Evolutionary conservation across 2,113 vertebrate species (phyloP).

Genomic region (Triplophysa siluroides): DNA sequence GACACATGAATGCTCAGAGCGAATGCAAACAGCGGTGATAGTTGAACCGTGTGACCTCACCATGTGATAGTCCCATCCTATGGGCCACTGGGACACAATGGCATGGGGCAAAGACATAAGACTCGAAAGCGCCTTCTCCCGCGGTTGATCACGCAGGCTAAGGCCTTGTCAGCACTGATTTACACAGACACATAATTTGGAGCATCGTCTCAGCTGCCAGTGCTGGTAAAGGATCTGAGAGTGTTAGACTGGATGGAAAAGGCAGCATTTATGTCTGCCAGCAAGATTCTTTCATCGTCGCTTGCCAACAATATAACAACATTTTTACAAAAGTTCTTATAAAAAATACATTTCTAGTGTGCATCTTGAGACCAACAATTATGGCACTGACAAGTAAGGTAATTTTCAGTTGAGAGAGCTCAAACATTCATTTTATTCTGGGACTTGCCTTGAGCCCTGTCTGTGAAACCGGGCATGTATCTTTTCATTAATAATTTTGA

Average conservation of each 20-base stretch:
- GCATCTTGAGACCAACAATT: too few relatives aligned
- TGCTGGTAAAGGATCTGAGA: slow-evolving; percentile 30
- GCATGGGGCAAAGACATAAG: not conserved
- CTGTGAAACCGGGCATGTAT: too few relatives aligned
- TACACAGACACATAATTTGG: slow-evolving; percentile 62
- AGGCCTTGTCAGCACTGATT: slow-evolving; percentile 52
- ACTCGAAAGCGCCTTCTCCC: slow-evolving; percentile 20
- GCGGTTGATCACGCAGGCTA: slow-evolving; percentile 19
- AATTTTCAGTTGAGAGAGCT: too few relatives aligned
- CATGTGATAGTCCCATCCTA: not conserved
- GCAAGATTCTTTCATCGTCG: not conserved
- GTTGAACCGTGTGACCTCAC: not conserved
- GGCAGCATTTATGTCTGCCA: not conserved
- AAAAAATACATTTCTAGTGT: too few relatives aligned
- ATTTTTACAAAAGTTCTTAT: too few relatives aligned
- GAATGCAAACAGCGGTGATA: not conserved
- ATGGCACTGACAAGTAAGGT: too few relatives aligned
- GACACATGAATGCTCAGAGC: slow-evolving; percentile 10
- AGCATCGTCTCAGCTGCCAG: slow-evolving; percentile 58
- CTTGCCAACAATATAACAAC: not conserved
- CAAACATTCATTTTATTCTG: too few relatives aligned
- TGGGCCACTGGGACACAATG: not conserved
- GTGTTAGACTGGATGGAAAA: not conserved
- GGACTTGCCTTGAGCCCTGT: too few relatives aligned
- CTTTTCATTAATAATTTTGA: too few relatives aligned